Base-by-base conservation (phyloP, 2,888 invertebrate genomes). In the Cyclophora punctaria region DNA sequence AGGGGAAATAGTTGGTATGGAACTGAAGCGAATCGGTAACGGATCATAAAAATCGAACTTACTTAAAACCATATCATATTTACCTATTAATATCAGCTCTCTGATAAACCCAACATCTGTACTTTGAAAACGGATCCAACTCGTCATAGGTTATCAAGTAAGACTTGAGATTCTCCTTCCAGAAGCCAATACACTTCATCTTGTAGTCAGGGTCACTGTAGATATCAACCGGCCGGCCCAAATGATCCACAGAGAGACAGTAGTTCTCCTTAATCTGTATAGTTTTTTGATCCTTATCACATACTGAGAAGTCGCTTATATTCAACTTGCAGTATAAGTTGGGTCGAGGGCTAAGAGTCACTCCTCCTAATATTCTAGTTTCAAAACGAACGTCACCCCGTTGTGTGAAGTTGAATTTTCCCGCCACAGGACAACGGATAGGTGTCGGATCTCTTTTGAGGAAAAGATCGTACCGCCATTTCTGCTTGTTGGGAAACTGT, bases 71-170 rank as follows among this genome's bases (percentile, higher is more conserved):
- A 20, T 20, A 20, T 20, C 1, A 20, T 20, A 20, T 20, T 49
- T 87, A 66, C 98, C 93, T 75, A 72, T 98, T 98, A 61, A 98
- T 90, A 90, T 98, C 98, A 46, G 97, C 94, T 68, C 98, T 90
- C 78, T 98, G 98, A 81, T 98, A 98, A 44, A 98, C 98, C 98
- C 98, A 99, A 77, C 98, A 99, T 66, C 98, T 93, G 78, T 98
- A 99, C 76, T 94, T 96, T 3, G 97, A 97, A 69, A 96, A 94
- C 0, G 98, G 96, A 89, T 99, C 98, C 66, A 98, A 90, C 73
- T 97, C 97, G 76, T 99, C 98, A 77, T 95, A 98, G 0, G 98
- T 99, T 50, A 99, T 95, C 44, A 99, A 84, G 79, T 98, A 98
- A 0, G 98, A 98, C 76, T 96, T 96, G 41, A 98, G 90, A 89